phyloP scores from a whole-genome alignment of 2,797 vertebrate genomes.

The Adrianichthys oophorus region DNA sequence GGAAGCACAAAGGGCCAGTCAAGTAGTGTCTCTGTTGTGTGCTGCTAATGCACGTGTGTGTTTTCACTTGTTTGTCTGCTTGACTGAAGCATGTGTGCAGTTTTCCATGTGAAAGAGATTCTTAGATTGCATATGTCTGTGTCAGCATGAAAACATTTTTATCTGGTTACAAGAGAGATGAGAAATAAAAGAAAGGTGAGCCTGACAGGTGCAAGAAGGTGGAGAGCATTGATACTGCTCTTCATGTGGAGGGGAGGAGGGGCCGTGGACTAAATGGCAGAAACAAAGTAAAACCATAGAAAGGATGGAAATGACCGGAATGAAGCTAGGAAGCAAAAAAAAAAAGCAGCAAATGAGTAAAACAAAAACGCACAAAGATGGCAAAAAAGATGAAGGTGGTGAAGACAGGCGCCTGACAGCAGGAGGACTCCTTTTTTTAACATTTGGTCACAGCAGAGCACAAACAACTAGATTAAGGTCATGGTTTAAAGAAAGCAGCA shows the following conservation, averaged over 20 bases:
- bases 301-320: conserved; percentile 40
- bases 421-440: background rate
- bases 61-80: conserved; percentile 11
- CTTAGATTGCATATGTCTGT: conserved; percentile 2
- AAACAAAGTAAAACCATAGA: conserved; percentile 34
- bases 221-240: conserved; percentile 25
- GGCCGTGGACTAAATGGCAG: conserved; percentile 6
- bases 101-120: conserved; percentile 29
- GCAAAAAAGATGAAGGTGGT: background rate
- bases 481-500: background rate
- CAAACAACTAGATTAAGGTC: conserved; percentile 1
- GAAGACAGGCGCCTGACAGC: conserved; percentile 5
- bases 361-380: background rate
- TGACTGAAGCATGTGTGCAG: conserved; percentile 19
- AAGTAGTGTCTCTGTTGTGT: conserved; percentile 21
- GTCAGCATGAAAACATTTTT: conserved; percentile 5
- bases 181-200: conserved; percentile 29
- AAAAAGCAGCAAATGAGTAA: conserved; percentile 8
- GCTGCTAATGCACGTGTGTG: conserved; percentile 24
- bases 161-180: conserved; percentile 15
- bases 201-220: background rate
- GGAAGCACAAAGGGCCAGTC: conserved; percentile 61
- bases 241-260: conserved; percentile 19
- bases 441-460: conserved; percentile 1
- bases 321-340: background rate